Evolutionary conservation across 53 echinoderm and acorn worm species (phyloP).

Genomic region (Arbacia lixula): DNA sequence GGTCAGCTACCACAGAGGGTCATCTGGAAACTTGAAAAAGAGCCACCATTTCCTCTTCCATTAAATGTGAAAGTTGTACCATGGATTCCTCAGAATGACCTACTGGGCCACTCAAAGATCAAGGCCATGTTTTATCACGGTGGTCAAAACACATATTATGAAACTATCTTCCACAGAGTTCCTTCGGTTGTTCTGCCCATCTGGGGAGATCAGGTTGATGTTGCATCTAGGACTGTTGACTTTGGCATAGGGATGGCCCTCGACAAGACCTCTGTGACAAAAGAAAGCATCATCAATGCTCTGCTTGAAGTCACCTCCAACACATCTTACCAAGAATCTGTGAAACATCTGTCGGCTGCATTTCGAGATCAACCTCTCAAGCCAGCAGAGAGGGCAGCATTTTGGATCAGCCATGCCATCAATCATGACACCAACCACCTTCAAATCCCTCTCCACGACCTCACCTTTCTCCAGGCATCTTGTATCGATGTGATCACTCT

Average conservation of each 20-base stretch:
- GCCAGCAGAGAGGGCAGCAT: constrained; percentile 66
- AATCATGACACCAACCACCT: constrained; percentile 68
- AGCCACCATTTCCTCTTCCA: constrained; percentile 48
- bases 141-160: constrained; percentile 64
- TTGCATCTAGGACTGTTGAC: constrained; percentile 13
- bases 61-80: constrained; percentile 61
- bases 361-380: constrained; percentile 52
- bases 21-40: constrained; percentile 61
- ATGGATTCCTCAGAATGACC: constrained; percentile 74
- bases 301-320: constrained; percentile 58
- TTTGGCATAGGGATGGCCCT: constrained; percentile 58
- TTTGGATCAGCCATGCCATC: constrained; percentile 69
- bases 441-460: constrained; percentile 24
- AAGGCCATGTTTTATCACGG: constrained; percentile 66
- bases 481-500: constrained; percentile 65
- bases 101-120: constrained; percentile 72
- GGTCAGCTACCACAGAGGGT: constrained; percentile 67
- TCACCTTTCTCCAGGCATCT: constrained; percentile 71
- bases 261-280: constrained; percentile 50
- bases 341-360: constrained; percentile 41
- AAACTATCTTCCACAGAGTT: constrained; percentile 75
- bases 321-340: constrained; percentile 44
- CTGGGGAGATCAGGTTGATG: constrained; percentile 62
- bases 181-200: constrained; percentile 67
- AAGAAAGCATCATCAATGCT: constrained; percentile 50